Evolutionary conservation across 2,888 invertebrate genomes (phyloP).

Genomic region (Cerastis leucographa): DNA sequence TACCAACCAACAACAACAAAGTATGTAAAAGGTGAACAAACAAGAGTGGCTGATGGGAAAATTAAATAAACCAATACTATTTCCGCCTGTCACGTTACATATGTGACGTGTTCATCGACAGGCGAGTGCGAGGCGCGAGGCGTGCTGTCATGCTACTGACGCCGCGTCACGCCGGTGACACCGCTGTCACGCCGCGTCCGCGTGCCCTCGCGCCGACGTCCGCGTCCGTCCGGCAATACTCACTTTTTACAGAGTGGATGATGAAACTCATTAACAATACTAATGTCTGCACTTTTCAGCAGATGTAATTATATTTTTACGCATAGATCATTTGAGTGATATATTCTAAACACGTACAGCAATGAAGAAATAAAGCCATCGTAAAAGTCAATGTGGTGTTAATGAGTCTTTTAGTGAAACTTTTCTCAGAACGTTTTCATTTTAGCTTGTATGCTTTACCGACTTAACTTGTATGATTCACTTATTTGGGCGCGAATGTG

Average conservation of each 20-base stretch:
- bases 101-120: slow-evolving; percentile 81
- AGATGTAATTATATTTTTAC: slow-evolving; percentile 9
- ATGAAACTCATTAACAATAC: slow-evolving; percentile 20
- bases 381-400: slow-evolving; percentile 3
- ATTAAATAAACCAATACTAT: slow-evolving; percentile 87
- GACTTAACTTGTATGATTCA: not conserved
- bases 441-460: not conserved
- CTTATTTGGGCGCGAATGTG: not conserved
- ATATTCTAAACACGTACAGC: slow-evolving; percentile 4
- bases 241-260: slow-evolving; percentile 24
- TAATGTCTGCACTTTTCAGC: slow-evolving; percentile 1
- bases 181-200: slow-evolving; percentile 56
- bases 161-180: slow-evolving; percentile 46
- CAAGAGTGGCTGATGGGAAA: slow-evolving; percentile 71
- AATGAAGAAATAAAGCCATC: slow-evolving; percentile 3
- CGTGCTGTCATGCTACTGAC: slow-evolving; percentile 60
- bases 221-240: slow-evolving; percentile 29
- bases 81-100: slow-evolving; percentile 82
- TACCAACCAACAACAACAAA: slow-evolving; percentile 9
- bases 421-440: not conserved
- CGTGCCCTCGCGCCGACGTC: slow-evolving; percentile 30
- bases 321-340: not conserved
- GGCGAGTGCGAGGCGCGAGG: slow-evolving; percentile 58
- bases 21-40: slow-evolving; percentile 61
- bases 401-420: not conserved